phyloP scores from a whole-genome alignment of 2,113 vertebrate genomes.

The Neofelis nebulosa region DNA sequence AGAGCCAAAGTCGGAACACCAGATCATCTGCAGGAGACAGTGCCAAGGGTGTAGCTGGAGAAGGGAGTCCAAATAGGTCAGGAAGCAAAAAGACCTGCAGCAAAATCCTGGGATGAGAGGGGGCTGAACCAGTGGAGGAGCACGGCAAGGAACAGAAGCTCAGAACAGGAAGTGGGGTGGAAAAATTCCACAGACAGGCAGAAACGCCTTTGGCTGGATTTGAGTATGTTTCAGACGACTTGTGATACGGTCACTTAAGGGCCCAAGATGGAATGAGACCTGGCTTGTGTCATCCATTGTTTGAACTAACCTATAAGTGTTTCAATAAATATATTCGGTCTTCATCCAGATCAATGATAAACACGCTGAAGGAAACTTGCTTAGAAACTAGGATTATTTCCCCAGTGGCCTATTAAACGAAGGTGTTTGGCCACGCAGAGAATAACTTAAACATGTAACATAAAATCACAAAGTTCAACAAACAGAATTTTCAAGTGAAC shows the following conservation, averaged over 20 bases:
- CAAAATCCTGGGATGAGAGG: not conserved
- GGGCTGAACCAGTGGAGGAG: too few species aligned
- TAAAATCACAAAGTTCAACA: not conserved
- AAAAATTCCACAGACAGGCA: not conserved
- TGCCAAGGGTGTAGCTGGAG: not conserved
- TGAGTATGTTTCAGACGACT: not conserved
- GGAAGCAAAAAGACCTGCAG: not conserved
- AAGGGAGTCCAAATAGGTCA: not conserved
- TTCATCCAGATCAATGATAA: not conserved
- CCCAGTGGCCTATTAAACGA: not conserved
- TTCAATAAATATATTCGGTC: not conserved
- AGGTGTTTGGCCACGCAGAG: not conserved
- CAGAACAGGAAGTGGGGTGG: not conserved
- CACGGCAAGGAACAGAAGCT: not conserved
- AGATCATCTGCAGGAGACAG: not conserved
- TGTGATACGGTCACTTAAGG: not conserved
- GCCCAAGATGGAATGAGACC: not conserved
- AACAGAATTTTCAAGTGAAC: not conserved
- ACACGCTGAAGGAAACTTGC: not conserved
- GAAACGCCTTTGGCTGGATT: not conserved
- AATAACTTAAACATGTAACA: not conserved
- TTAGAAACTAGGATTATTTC: conserved; percentile 1
- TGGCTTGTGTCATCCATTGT: not conserved
- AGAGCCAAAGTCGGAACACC: not conserved
- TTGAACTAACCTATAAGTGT: not conserved